Conservation (phyloP, 1,140 invertebrate species). For the Neodiprion fabricii region DNA sequence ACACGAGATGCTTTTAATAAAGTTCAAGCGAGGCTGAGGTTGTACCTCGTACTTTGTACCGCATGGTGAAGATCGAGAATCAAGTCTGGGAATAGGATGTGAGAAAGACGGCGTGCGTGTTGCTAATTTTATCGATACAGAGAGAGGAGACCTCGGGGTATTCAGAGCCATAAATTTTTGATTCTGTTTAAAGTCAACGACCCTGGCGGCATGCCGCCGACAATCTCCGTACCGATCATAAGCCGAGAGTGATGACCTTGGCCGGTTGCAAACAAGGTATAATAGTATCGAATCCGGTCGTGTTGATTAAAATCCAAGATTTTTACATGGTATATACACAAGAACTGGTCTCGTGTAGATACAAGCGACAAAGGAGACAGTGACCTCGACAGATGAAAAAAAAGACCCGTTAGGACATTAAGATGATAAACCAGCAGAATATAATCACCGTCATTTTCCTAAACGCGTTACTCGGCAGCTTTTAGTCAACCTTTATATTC, state of each 20-base stretch:
- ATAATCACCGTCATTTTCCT: no score
- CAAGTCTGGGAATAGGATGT: no score
- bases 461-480: no score
- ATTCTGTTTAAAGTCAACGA: not conserved
- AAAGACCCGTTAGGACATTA: not conserved
- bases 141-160: not conserved
- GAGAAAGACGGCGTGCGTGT: no score
- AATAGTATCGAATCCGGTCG: not conserved
- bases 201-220: slow-evolving; percentile 1
- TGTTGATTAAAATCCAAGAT: not conserved
- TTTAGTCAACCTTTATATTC: no score
- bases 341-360: not conserved
- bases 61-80: no score
- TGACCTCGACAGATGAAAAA: not conserved
- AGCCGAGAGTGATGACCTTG: not conserved
- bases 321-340: not conserved
- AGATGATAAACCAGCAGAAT: no score
- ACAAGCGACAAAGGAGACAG: not conserved
- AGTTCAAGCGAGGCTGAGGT: no score
- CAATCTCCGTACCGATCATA: not conserved
- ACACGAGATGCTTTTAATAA: no score
- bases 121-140: no score
- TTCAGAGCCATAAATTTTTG: not conserved
- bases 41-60: no score
- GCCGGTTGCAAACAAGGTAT: not conserved